A percentile compares a stretch with the other conserved stretches of the same genome.
Evolutionary conservation across 1,140 invertebrate species (phyloP).

Genomic region (Saccostrea cuccullata): DNA sequence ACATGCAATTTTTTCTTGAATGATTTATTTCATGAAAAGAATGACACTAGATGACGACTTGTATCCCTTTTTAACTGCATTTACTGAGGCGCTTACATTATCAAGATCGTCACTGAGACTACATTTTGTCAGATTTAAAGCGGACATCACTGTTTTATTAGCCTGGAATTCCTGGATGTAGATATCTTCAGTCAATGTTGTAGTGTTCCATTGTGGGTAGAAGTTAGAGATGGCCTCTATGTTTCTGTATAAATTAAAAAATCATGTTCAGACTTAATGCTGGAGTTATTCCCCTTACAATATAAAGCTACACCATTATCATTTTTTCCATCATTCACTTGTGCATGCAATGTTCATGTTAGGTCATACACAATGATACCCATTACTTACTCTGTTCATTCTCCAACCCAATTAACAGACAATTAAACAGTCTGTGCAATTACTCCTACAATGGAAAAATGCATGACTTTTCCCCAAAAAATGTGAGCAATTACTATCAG

Average conservation of each 20-base stretch:
- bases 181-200: slow-evolving; percentile 52
- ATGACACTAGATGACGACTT: too few species aligned
- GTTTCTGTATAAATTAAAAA: slow-evolving; percentile 48
- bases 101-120: slow-evolving; percentile 67
- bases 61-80: neutral
- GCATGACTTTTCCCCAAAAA: neutral
- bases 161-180: slow-evolving; percentile 56
- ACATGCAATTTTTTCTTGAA: too few species aligned
- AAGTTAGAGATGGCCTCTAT: slow-evolving; percentile 53
- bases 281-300: neutral
- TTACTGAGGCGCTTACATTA: slow-evolving; percentile 57
- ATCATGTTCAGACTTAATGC: neutral
- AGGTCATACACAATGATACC: neutral
- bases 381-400: neutral
- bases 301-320: neutral
- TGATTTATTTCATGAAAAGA: too few species aligned
- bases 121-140: slow-evolving; percentile 57
- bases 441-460: neutral
- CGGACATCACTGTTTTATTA: slow-evolving; percentile 52
- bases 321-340: neutral
- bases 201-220: slow-evolving; percentile 55
- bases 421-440: too few species aligned
- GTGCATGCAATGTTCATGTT: neutral
- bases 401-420: too few species aligned
- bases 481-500: neutral